These are phyloP conservation scores for Terrapene triunguis DNA, from an alignment of 2,113 vertebrate species.

Conservation along the genomic window DNA sequence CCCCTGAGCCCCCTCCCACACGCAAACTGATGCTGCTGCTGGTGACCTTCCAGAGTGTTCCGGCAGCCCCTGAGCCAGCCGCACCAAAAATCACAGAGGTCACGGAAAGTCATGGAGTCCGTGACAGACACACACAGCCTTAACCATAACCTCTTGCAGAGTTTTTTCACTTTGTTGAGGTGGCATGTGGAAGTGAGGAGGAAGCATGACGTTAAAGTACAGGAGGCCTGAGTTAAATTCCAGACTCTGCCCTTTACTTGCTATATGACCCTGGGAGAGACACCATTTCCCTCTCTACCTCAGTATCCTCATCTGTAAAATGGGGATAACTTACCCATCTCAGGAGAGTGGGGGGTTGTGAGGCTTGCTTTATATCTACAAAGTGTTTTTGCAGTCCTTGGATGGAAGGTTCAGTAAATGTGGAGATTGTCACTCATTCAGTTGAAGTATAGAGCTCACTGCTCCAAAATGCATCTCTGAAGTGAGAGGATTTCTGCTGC, in stretches of 20 bases:
- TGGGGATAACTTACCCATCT: neutral
- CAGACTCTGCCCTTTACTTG: neutral
- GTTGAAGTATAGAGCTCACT: neutral
- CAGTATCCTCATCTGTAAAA: neutral
- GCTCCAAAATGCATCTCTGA: neutral
- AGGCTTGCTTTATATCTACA: neutral
- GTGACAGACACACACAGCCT: too few relatives aligned
- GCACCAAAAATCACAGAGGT: too few relatives aligned
- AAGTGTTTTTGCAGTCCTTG: neutral
- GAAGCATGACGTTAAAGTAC: neutral
- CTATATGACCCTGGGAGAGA: neutral
- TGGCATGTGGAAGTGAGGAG: neutral
- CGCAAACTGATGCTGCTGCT: too few relatives aligned
- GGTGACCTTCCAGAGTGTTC: too few relatives aligned
- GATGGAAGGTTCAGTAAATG: neutral
- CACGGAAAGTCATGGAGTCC: too few relatives aligned
- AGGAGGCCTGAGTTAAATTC: neutral
- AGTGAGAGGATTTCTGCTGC: neutral
- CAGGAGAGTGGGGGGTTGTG: neutral
- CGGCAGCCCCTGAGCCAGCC: too few relatives aligned
- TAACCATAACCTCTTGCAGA: neutral
- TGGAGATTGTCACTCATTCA: neutral
- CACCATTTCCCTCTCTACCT: neutral
- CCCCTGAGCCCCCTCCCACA: too few relatives aligned
- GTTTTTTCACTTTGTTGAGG: neutral